These are phyloP conservation scores for Halcyon smyrnensis DNA, from an alignment of 2,797 vertebrate species.

Conservation along the genomic window DNA sequence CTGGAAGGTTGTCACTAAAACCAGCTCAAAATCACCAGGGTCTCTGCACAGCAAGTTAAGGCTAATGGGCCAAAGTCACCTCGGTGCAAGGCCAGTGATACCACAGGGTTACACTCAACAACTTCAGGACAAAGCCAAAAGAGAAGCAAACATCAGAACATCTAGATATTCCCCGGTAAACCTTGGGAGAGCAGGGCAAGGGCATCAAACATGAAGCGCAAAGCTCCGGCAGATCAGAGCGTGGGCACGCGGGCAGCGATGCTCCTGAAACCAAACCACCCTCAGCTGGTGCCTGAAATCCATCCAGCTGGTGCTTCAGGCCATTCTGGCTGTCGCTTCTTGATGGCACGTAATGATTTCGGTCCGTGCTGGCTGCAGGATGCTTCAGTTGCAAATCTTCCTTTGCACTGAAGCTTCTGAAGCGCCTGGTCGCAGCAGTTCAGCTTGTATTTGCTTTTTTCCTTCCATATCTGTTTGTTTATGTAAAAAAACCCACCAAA, in stretches of 20 bases:
- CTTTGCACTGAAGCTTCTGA: not conserved
- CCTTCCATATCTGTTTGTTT: not conserved
- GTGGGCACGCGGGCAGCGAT: rapidly evolving
- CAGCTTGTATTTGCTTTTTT: not conserved
- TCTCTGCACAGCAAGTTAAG: not conserved
- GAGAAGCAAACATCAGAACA: not conserved
- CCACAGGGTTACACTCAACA: not conserved
- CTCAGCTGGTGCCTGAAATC: not conserved
- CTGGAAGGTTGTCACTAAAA: not conserved
- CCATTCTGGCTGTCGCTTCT: not conserved
- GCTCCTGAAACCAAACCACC: not conserved
- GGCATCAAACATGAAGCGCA: not conserved
- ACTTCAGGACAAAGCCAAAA: not conserved
- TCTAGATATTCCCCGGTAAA: not conserved
- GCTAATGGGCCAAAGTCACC: not conserved
- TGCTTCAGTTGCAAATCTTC: not conserved
- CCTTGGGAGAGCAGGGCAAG: not conserved
- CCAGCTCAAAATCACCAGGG: not conserved
- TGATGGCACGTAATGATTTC: rapidly evolving
- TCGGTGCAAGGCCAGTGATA: not conserved
- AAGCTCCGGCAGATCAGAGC: not conserved
- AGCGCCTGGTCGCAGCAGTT: not conserved
- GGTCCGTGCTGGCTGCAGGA: not conserved
- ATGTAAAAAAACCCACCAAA: not conserved
- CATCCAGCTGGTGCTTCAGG: not conserved